Evolutionary conservation across 2,888 invertebrate genomes (phyloP).

Genomic region (Ligdia adustata): DNA sequence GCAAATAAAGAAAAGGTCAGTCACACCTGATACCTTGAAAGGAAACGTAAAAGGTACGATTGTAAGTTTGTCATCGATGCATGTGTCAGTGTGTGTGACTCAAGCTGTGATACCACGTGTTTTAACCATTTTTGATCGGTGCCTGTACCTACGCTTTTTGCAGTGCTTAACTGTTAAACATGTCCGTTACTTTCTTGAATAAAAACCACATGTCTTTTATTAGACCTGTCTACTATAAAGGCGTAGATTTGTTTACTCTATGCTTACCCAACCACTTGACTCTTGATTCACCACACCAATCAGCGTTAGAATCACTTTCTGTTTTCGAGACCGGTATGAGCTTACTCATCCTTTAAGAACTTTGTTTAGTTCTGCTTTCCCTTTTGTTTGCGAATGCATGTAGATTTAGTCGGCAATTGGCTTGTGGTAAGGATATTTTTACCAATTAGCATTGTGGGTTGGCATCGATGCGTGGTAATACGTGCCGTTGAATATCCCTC

Average conservation of each 20-base stretch:
- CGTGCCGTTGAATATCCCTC: slow-evolving; percentile 44
- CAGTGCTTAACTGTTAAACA: slow-evolving; percentile 2
- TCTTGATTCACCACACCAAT: slow-evolving; percentile 25
- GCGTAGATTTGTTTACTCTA: slow-evolving; percentile 3
- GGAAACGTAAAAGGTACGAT: slow-evolving; percentile 15
- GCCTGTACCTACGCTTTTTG: slow-evolving; percentile 17
- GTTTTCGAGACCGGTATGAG: slow-evolving; percentile 21
- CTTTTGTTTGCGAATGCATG: slow-evolving; percentile 25
- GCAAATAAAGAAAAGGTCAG: slow-evolving; percentile 23
- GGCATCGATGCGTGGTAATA: slow-evolving; percentile 47
- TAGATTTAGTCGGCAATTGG: slow-evolving; percentile 23
- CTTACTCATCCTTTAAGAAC: slow-evolving; percentile 25
- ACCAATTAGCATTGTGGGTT: slow-evolving; percentile 52
- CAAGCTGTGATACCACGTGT: slow-evolving; percentile 26
- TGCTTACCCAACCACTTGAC: slow-evolving; percentile 13
- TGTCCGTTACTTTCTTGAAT: slow-evolving; percentile 9
- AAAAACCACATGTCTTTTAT: no score
- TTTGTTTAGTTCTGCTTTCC: slow-evolving; percentile 25
- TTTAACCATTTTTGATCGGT: slow-evolving; percentile 23
- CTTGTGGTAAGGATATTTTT: slow-evolving; percentile 41
- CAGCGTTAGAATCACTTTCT: slow-evolving; percentile 26
- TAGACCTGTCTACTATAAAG: neutral
- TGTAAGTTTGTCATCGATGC: slow-evolving; percentile 21
- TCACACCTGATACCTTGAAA: slow-evolving; percentile 23
- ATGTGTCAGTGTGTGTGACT: slow-evolving; percentile 25